A percentile compares a stretch with the other conserved stretches of the same genome.
Conservation (phyloP, 2,888 invertebrate genomes). For the Myathropa florea region DNA sequence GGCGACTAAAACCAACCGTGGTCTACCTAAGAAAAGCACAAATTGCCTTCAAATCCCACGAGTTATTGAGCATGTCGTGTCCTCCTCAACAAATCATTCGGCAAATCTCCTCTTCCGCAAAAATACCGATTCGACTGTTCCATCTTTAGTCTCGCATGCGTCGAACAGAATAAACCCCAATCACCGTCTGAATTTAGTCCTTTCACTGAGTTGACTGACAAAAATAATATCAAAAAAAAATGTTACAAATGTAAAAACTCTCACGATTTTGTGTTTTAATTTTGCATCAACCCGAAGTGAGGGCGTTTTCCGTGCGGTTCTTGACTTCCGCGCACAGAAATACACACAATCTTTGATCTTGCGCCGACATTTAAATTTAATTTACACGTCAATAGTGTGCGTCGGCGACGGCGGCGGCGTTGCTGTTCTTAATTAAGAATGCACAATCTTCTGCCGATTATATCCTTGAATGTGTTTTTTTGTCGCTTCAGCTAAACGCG, state of each 20-base stretch:
- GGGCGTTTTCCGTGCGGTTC: background rate
- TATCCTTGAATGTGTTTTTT: background rate
- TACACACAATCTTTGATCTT: constrained; percentile 21
- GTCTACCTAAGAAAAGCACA: too few relatives aligned
- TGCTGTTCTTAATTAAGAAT: constrained; percentile 7
- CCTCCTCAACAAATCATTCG: too few relatives aligned
- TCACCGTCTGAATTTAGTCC: background rate
- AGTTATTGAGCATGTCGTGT: too few relatives aligned
- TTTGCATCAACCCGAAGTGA: background rate
- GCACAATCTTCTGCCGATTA: background rate
- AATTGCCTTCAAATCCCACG: too few relatives aligned
- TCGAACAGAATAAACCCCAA: background rate
- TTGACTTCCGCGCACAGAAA: constrained; percentile 27
- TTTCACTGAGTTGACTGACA: background rate
- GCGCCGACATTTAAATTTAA: background rate
- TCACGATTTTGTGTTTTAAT: background rate
- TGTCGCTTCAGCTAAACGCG: background rate
- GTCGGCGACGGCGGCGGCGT: too few relatives aligned
- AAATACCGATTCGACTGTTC: too few relatives aligned
- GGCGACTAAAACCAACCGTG: too few relatives aligned
- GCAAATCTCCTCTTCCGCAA: too few relatives aligned
- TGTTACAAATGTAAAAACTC: background rate
- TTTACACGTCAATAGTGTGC: constrained; percentile 10
- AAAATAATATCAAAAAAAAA: background rate
- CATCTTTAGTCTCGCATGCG: background rate